phyloP scores from a whole-genome alignment of 2,113 vertebrate genomes.

The Urocolius indicus region DNA sequence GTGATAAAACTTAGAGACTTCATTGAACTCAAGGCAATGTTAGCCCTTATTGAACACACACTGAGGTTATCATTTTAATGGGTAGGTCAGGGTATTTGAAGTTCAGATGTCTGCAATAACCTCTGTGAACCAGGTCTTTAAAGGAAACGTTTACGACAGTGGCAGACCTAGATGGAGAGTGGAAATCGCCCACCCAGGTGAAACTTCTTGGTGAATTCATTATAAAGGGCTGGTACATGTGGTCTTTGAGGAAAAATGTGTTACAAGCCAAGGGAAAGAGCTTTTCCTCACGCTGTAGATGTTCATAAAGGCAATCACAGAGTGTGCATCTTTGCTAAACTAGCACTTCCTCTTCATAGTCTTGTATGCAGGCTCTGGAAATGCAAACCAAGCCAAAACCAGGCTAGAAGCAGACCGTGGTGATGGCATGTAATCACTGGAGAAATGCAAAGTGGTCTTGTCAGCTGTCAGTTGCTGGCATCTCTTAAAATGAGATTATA shows the following conservation, averaged over 20 bases:
- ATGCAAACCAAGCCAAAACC: background rate
- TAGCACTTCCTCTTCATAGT: background rate
- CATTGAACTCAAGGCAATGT: background rate
- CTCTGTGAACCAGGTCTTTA: background rate
- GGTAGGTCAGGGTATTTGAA: background rate
- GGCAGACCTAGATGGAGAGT: background rate
- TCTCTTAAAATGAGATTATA: background rate
- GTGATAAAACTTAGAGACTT: background rate
- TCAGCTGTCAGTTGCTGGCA: background rate
- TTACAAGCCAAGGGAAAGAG: background rate
- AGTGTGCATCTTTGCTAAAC: background rate
- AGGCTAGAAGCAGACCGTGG: background rate
- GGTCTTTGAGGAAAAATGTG: background rate
- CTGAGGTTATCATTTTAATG: slow-evolving; percentile 1
- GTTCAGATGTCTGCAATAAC: background rate
- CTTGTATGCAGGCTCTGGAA: background rate
- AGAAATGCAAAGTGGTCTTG: background rate
- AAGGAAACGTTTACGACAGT: background rate
- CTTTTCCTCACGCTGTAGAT: background rate
- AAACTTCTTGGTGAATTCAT: background rate
- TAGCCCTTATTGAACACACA: background rate
- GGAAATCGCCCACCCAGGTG: background rate
- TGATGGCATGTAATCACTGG: background rate
- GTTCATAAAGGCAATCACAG: background rate
- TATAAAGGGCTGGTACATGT: background rate